Conservation (phyloP, 1,140 invertebrate species). For the Augochlora pura region DNA sequence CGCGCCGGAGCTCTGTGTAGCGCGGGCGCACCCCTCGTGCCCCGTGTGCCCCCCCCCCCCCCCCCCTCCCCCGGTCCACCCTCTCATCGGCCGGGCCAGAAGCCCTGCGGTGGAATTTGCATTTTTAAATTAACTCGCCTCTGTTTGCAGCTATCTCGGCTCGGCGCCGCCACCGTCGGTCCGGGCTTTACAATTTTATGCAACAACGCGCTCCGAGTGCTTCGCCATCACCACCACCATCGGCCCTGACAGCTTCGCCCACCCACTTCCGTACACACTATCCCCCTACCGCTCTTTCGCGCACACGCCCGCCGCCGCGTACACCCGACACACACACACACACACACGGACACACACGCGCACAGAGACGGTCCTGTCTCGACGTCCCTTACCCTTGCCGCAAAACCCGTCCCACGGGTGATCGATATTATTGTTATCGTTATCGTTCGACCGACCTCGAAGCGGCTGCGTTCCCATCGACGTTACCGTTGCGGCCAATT, state of each 20-base stretch:
- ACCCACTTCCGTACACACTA: constrained; percentile 13
- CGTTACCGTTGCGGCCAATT: constrained; percentile 51
- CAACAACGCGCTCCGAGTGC: constrained; percentile 69
- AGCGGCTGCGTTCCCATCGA: constrained; percentile 33
- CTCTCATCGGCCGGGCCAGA: constrained; percentile 21
- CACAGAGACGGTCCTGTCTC: background rate
- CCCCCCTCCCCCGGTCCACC: constrained; percentile 35
- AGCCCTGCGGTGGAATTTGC: constrained; percentile 75
- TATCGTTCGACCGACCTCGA: constrained; percentile 36
- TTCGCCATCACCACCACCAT: constrained; percentile 12
- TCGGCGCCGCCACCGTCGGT: constrained; percentile 50
- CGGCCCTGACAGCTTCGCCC: constrained; percentile 15
- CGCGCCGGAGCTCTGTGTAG: constrained; percentile 11
- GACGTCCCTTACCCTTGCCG: constrained; percentile 12
- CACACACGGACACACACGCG: no score
- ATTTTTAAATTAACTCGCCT: constrained; percentile 81
- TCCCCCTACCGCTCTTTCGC: background rate
- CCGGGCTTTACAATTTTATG: constrained; percentile 79
- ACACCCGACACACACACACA: background rate
- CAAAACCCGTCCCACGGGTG: constrained; percentile 25
- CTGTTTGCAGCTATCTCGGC: constrained; percentile 80
- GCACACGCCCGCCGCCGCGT: no score
- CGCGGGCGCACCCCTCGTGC: background rate
- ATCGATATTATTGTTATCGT: constrained; percentile 56
- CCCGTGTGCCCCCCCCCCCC: no score